Evolutionary conservation across 2,888 invertebrate genomes (phyloP).

Genomic region (Ceriagrion tenellum): DNA sequence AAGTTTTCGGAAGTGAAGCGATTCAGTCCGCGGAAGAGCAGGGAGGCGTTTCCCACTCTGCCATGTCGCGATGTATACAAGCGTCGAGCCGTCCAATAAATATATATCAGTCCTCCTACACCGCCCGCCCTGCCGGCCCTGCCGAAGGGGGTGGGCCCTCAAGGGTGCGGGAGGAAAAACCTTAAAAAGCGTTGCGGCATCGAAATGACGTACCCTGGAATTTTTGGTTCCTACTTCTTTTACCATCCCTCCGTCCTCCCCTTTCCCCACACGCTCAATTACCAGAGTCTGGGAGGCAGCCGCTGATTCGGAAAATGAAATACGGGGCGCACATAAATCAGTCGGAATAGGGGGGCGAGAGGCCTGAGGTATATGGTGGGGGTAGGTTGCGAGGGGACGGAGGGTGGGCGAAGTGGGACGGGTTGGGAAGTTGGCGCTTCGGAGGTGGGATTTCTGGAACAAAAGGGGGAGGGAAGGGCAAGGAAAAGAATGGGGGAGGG

Average conservation of each 20-base stretch:
- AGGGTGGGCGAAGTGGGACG: not conserved
- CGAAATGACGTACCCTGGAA: not conserved
- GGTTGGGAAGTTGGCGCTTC: not conserved
- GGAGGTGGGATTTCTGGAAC: not conserved
- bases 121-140: too few species aligned
- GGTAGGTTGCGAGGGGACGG: too few species aligned
- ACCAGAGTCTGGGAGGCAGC: conserved; percentile 34
- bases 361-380: not conserved
- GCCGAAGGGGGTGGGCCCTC: too few species aligned
- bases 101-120: too few species aligned
- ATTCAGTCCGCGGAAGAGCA: too few species aligned
- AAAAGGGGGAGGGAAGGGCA: not conserved
- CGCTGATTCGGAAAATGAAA: conserved; percentile 65
- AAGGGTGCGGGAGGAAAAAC: not conserved
- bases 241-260: not conserved
- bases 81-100: too few species aligned
- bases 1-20: too few species aligned
- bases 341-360: not conserved
- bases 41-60: too few species aligned
- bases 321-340: conserved; percentile 61
- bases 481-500: not conserved
- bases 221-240: not conserved
- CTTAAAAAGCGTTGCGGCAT: not conserved
- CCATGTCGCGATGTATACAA: too few species aligned
- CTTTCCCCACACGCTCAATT: conserved; percentile 32